phyloP scores from a whole-genome alignment of 2,113 vertebrate genomes.

The Paraplagusia blochii region DNA sequence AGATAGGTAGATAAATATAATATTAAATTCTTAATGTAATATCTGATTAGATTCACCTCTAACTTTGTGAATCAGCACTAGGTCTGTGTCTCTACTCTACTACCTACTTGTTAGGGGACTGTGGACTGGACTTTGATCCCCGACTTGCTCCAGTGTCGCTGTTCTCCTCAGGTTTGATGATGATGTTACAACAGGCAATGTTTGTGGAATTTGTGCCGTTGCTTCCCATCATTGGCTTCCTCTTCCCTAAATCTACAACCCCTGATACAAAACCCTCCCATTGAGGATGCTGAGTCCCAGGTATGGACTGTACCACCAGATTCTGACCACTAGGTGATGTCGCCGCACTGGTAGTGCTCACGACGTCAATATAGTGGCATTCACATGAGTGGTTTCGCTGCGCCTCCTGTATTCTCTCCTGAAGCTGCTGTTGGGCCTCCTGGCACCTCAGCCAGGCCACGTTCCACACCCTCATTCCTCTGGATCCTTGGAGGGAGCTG shows the following conservation, averaged over 20 bases:
- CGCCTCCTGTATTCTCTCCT: conserved; percentile 72
- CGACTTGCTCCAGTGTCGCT: conserved; percentile 20
- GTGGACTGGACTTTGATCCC: conserved; percentile 41
- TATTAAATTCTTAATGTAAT: too few species aligned
- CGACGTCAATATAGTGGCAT: conserved; percentile 52
- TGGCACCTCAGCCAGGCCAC: conserved; percentile 72
- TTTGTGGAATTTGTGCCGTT: conserved; percentile 16
- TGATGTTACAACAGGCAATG: conserved; percentile 20
- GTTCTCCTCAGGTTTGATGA: conserved; percentile 37
- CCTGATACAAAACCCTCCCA: conserved; percentile 53
- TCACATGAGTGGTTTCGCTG: conserved; percentile 35
- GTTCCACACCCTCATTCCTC: conserved; percentile 78
- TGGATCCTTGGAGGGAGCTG: conserved; percentile 64
- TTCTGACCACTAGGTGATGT: conserved; percentile 31
- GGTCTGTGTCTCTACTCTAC: background rate
- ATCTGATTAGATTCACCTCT: too few species aligned
- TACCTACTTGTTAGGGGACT: conserved; percentile 52
- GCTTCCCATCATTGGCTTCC: conserved; percentile 24
- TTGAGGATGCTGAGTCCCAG: conserved; percentile 47
- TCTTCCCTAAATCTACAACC: conserved; percentile 47
- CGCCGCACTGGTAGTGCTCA: conserved; percentile 53
- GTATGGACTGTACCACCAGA: conserved; percentile 60
- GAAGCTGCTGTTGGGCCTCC: conserved; percentile 75
- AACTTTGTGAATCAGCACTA: too few species aligned
- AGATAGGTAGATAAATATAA: too few species aligned